Conservation (phyloP, 2,113 vertebrate genomes). For the Erythrolamprus reginae region DNA sequence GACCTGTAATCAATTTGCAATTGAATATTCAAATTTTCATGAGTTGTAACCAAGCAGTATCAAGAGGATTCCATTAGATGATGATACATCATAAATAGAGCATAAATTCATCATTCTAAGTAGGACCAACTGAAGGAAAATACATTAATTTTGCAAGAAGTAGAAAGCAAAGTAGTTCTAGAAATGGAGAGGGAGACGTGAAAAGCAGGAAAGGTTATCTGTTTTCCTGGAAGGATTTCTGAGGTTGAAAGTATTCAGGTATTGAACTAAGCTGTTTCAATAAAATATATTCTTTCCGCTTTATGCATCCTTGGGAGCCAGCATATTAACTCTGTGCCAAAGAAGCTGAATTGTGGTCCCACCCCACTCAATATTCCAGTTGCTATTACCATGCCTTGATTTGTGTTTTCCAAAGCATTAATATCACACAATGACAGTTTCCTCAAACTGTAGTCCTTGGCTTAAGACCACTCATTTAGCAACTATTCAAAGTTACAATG, state of each 20-base stretch:
- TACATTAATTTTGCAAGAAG: not conserved
- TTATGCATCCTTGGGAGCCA: not conserved
- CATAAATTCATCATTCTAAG: not conserved
- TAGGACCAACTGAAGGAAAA: not conserved
- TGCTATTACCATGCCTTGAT: not conserved
- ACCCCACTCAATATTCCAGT: not conserved
- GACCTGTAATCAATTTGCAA: not conserved
- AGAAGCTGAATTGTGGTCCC: not conserved
- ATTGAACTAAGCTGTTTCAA: not conserved
- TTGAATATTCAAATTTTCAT: not conserved
- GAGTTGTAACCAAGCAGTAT: not conserved
- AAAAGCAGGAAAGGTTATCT: not conserved
- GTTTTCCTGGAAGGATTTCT: not conserved
- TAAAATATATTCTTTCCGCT: slow-evolving; percentile 1
- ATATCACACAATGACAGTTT: not conserved
- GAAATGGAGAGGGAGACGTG: not conserved
- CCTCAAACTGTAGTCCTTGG: not conserved
- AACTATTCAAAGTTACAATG: not conserved
- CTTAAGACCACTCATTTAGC: not conserved
- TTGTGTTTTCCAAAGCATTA: not conserved
- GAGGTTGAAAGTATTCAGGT: not conserved
- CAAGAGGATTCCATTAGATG: not conserved
- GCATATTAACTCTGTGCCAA: not conserved
- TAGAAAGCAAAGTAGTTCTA: not conserved
- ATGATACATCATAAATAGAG: not conserved